These are phyloP conservation scores for Teleogryllus occipitalis DNA, from an alignment of 1,140 invertebrate species.

Conservation along the genomic window DNA sequence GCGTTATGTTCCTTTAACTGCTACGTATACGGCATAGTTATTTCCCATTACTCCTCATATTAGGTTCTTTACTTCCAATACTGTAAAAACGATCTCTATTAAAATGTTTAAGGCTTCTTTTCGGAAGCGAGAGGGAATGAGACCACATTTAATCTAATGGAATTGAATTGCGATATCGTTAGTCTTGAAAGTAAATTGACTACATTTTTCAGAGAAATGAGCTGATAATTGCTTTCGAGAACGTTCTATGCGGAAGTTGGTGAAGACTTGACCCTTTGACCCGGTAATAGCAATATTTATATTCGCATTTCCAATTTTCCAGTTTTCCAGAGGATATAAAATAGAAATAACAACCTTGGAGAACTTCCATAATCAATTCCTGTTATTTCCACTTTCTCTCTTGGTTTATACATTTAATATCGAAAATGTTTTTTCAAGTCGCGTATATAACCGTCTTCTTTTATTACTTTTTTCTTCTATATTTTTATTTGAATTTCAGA, in stretches of 20 bases:
- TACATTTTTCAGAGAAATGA: background rate
- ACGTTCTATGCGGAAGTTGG: background rate
- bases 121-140: too few relatives aligned
- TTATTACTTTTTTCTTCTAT: slow-evolving; percentile 2
- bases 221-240: background rate
- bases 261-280: background rate
- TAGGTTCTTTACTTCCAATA: background rate
- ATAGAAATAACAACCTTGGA: background rate
- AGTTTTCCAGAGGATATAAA: background rate
- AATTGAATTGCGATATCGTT: background rate
- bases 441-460: background rate
- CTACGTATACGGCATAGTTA: background rate
- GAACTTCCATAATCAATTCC: background rate
- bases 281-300: background rate
- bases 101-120: background rate
- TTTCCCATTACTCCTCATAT: background rate
- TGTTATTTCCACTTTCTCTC: slow-evolving; percentile 1
- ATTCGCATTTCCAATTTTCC: background rate
- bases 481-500: slow-evolving; percentile 6
- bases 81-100: background rate
- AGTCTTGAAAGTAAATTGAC: background rate
- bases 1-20: background rate
- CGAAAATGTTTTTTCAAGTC: slow-evolving; percentile 1
- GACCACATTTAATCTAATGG: background rate
- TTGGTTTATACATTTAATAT: slow-evolving; percentile 6